Base-by-base conservation (phyloP, 2,113 vertebrate species). In the Puma concolor region DNA sequence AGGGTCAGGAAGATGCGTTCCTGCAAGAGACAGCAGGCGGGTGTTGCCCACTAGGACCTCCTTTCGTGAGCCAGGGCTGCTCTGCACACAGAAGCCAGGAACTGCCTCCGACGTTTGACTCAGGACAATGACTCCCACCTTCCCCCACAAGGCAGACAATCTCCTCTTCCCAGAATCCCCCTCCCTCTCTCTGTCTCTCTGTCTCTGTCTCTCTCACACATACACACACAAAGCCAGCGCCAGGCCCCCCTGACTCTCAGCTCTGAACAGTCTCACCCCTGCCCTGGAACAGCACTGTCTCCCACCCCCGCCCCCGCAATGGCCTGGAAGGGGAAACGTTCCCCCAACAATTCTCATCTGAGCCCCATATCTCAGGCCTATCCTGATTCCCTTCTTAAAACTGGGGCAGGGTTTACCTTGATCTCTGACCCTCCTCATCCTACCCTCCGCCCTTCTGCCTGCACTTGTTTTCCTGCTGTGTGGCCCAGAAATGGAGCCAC, bases 1-100 rank as follows among this genome's bases (percentile, higher is more conserved):
- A 99, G 97, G 0, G 99, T 99, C 63, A 99, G 99, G 99, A 99
- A 99, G 98, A 99, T 99, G 95, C 99, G 99, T 96, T 99, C 99
- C 99, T 99, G 98, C 94, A 98, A 94, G 93, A 94, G 79, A 98
- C 67, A 98, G 97, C 89, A 91, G 0, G 41, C 94, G 44, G 97
- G 60, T 67, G 64, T 48, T 74, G 57, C 74, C 77, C 38, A n/a
- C 31, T 13, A 17, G 71, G 76, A 41, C 3, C 64, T 44, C 60
- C 57, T 33, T 50, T 29, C 29, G 0, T 4, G n/a, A 89, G 60
- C 89, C 77, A 10, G 27, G 48, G n/a, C 54, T 50, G 77, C n/a
- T 88, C 77, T 93, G 76, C 12, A 4, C 1, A 10, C 48, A 41
- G 66, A 85, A 80, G 36, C 64, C 91, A 67, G 48, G 48, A 66